A percentile compares a stretch with the other conserved stretches of the same genome.
Conservation (phyloP, 2,113 vertebrate species). For the Phainopepla nitens region DNA sequence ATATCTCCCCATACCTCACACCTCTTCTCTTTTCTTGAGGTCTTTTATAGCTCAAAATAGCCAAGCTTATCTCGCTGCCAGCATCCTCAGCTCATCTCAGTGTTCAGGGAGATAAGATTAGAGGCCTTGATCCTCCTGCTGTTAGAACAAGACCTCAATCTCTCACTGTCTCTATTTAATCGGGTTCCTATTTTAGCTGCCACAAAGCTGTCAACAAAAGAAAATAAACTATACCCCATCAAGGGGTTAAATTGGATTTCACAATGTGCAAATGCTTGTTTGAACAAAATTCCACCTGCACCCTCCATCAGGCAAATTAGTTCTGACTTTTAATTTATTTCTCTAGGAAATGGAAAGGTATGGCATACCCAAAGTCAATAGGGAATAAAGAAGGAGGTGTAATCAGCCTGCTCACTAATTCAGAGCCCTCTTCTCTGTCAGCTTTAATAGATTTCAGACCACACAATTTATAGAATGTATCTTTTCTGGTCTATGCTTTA, state of each 20-base stretch:
- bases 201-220: constrained; percentile 94
- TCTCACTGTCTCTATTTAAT: constrained; percentile 98
- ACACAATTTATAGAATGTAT: constrained; percentile 85
- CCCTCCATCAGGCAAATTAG: constrained; percentile 96
- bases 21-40: neutral
- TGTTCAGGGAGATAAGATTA: constrained; percentile 86
- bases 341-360: constrained; percentile 97
- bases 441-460: constrained; percentile 93
- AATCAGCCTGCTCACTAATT: constrained; percentile 89
- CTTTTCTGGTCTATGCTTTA: constrained; percentile 77
- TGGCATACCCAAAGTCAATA: constrained; percentile 96
- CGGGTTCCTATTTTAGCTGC: constrained; percentile 90
- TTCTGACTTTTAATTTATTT: constrained; percentile 99
- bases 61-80: constrained; percentile 64
- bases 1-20: neutral
- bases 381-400: constrained; percentile 85
- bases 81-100: constrained; percentile 72
- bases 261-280: constrained; percentile 79
- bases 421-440: constrained; percentile 87
- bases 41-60: constrained; percentile 58
- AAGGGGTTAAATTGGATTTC: constrained; percentile 95
- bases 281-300: constrained; percentile 85
- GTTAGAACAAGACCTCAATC: constrained; percentile 99
- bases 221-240: constrained; percentile 85
- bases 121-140: constrained; percentile 90